These are phyloP conservation scores for Platysteira castanea DNA, from an alignment of 2,113 vertebrate genomes.

Conservation along the genomic window DNA sequence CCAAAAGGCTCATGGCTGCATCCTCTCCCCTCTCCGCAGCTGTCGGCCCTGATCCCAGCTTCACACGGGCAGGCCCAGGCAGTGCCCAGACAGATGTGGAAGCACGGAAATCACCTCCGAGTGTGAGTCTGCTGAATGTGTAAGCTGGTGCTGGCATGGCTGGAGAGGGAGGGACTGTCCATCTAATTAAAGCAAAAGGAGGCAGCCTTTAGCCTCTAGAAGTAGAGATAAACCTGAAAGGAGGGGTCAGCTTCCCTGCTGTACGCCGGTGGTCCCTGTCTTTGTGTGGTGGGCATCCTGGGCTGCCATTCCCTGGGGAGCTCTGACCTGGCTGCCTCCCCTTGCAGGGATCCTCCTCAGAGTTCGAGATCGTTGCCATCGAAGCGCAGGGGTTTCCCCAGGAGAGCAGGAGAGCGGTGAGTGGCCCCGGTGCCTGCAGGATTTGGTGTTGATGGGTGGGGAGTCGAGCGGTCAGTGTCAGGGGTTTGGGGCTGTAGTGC, in stretches of 20 bases:
- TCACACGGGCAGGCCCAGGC: not conserved
- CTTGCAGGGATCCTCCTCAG: constrained; percentile 82
- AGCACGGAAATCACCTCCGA: constrained; percentile 64
- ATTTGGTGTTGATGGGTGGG: accelerated
- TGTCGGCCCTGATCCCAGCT: not conserved
- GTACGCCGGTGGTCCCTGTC: not conserved
- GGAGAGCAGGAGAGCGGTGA: constrained; percentile 73
- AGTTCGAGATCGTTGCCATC: constrained; percentile 82
- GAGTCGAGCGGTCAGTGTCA: accelerated
- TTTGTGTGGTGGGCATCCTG: accelerated
- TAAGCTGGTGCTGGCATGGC: not conserved
- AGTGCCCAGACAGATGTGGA: not conserved
- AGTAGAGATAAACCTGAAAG: not conserved
- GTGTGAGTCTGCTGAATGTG: constrained; percentile 54
- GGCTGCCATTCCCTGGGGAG: not conserved
- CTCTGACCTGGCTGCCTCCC: not conserved
- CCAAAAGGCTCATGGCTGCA: not conserved
- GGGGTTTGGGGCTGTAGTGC: not conserved
- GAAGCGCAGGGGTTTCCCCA: constrained; percentile 70
- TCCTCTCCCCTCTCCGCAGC: constrained; percentile 42
- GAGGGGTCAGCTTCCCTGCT: not conserved
- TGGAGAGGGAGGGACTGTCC: not conserved
- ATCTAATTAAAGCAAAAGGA: not conserved
- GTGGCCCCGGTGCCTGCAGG: not conserved
- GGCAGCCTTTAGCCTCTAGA: not conserved